Evolutionary conservation across 2,797 vertebrate genomes (phyloP).

Genomic region (Molossus alvarezi): DNA sequence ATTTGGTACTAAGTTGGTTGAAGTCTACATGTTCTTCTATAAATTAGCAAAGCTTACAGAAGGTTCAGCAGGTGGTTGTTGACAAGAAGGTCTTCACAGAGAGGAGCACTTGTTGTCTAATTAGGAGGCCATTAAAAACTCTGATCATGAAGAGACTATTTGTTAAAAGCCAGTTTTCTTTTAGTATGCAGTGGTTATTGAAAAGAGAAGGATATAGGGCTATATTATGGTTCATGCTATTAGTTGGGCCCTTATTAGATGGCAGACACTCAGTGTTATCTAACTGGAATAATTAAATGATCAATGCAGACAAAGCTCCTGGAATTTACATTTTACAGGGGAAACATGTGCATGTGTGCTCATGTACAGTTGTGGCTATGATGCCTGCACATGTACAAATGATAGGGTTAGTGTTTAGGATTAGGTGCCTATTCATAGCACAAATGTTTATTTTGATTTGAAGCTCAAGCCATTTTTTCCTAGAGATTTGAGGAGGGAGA

Average conservation of each 20-base stretch:
- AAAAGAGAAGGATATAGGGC: background rate
- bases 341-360: background rate
- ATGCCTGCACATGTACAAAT: background rate
- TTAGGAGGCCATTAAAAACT: background rate
- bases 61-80: background rate
- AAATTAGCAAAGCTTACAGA: background rate
- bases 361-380: background rate
- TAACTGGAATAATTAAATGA: background rate
- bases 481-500: background rate
- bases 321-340: background rate
- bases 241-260: background rate
- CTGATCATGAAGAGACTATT: background rate
- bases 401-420: background rate
- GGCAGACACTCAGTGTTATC: background rate
- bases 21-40: background rate
- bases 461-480: background rate
- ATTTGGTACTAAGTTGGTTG: background rate
- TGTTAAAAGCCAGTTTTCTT: background rate
- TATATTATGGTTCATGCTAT: background rate
- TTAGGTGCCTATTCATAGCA: background rate
- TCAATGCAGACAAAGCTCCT: background rate
- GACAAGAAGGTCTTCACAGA: background rate
- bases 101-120: background rate
- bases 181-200: background rate
- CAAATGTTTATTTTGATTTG: conserved; percentile 15